Base-by-base conservation (phyloP, 1,140 invertebrate species). In the Akabosia matsudoensis region DNA sequence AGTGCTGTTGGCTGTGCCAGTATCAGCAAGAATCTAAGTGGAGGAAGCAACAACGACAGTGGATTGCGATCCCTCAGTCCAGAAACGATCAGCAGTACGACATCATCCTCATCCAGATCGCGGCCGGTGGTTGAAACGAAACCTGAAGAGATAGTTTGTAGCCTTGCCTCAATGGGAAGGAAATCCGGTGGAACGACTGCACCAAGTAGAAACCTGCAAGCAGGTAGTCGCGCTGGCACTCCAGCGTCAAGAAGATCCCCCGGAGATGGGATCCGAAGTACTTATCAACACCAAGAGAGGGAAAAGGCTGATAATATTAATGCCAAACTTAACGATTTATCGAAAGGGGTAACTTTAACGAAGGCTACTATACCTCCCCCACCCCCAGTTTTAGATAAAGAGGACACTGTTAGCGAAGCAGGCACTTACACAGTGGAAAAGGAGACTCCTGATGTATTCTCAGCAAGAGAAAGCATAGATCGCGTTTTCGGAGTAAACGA, bases 401-500 rank as follows among this genome's bases (percentile, higher is more conserved):
- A 86, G 30, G 92, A 91, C 79, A 90, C 91, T 31, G 87, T 90
- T 0, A 93, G 92, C 84, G 92, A 94, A 83, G 88, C 92, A 4
- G 94, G 94, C 33, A 96, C 94, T 0, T 74, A 74, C 26, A 74
- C 72, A 3, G 72, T 74, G n/a, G 72, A 74, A n/a, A 74, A 74
- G 72, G 37, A 74, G 28, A 24, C 92, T 80, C 91, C 92, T 0
- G 93, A 94, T 82, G 92, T 93, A 82, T 91, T 94, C 79, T 91
- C 92, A 85, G 93, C 93, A 61, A 87, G 93, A 80, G 92, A 92
- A 88, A 92, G 92, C 82, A 96, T 96, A 80, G 93, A 95, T 81
- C 88, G 89, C 79, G 89, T 90, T 52, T 93, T 93, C 84, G 89
- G 89, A 67, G 86, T 90, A 18, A 85, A 86, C 7, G 84, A 86